Base-by-base conservation (phyloP, 2,113 vertebrate species). In the Otis tarda region DNA sequence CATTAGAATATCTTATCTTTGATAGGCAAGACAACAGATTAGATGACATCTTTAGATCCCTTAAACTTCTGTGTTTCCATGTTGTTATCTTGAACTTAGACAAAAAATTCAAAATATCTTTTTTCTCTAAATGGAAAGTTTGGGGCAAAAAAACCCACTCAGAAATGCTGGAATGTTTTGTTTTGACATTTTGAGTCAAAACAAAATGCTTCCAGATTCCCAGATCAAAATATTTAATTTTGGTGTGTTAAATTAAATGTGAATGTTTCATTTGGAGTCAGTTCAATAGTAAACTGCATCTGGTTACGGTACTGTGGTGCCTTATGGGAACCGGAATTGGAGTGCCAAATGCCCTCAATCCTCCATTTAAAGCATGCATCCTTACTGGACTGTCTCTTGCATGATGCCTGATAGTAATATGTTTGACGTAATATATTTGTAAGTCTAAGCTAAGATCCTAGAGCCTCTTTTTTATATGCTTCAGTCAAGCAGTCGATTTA, bases 161-260 rank as follows among this genome's bases (percentile, higher is more conserved):
- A 23, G 43, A 95, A 87, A 65, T 82, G n/a, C 24, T 65, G 31
- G 19, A 87, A 85, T 87, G 6, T 61, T 90, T 87, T 91, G 14
- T 83, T 96, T 95, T 93, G 82, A 94, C 79, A 70, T 91, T 88
- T 96, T 83, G 47, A 88, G 61, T 90, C 82, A 93, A 95, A 95
- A 92, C 56, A 94, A 95, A 96, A 83, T 74, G 52, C 31, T 96
- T 96, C 52, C 76, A 94, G 79, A 93, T 75, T 95, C 35, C 35
- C 17, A 93, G 79, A 96, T 96, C 93, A 96, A 96, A 96, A 96
- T 94, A 95, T 95, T 96, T 96, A 82, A 89, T 94, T 95, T 93
- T 89, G 49, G 19, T 91, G 16, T 91, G 87, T 87, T 95, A 95
- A 96, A 93, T 95, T 91, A 95, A 82, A 93, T 87, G 73, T 82